Evolutionary conservation across 2,113 vertebrate genomes (phyloP).

Genomic region (Chaetorhynchus papuensis): DNA sequence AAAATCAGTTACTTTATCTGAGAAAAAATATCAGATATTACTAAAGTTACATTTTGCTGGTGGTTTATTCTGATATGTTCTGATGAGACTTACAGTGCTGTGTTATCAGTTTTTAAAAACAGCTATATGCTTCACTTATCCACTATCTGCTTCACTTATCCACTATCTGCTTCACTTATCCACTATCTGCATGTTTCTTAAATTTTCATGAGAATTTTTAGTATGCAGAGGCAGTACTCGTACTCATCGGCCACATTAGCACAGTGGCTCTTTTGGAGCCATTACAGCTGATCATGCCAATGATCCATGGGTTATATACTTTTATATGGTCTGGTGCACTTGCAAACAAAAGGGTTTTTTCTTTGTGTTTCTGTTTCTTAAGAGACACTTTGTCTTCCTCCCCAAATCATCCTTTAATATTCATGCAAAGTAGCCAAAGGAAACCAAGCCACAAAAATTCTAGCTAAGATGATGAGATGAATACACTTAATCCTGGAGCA

Average conservation of each 20-base stretch:
- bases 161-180: conserved; percentile 16
- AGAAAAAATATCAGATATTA: neutral
- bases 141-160: conserved; percentile 5
- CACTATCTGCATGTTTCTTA: conserved; percentile 41
- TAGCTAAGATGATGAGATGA: conserved; percentile 15
- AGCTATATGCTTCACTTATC: conserved; percentile 2
- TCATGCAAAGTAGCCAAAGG: conserved; percentile 47
- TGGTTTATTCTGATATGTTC: conserved; percentile 2
- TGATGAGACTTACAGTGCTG: neutral
- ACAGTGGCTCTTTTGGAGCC: conserved; percentile 71
- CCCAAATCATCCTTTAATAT: conserved; percentile 28
- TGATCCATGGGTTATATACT: conserved; percentile 70
- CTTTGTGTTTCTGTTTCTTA: conserved; percentile 64
- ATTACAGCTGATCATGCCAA: conserved; percentile 60
- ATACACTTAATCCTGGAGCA: neutral
- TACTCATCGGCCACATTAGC: conserved; percentile 66
- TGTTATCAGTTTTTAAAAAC: neutral
- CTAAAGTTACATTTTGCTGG: conserved; percentile 28
- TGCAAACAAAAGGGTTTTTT: conserved; percentile 65
- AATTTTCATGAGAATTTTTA: conserved; percentile 64
- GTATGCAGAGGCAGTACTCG: conserved; percentile 48
- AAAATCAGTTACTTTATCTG: neutral
- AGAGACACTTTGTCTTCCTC: neutral
- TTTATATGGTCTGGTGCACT: conserved; percentile 67
- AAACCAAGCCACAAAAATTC: conserved; percentile 15